These are phyloP conservation scores for Eurosta solidaginis DNA, from an alignment of 1,140 invertebrate genomes.

Conservation along the genomic window DNA sequence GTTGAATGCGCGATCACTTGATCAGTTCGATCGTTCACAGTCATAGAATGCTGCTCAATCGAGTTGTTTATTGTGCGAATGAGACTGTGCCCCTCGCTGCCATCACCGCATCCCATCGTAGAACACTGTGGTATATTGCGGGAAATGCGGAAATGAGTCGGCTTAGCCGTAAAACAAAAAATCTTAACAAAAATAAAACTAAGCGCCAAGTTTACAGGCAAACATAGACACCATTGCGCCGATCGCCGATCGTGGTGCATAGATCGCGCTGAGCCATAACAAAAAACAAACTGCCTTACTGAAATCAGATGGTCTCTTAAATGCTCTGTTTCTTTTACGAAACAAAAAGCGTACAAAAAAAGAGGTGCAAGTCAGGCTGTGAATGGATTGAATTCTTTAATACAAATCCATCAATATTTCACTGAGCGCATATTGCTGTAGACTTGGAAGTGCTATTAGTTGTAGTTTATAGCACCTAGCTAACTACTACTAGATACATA, in stretches of 20 bases:
- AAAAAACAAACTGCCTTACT: background rate
- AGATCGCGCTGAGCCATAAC: background rate
- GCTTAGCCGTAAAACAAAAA: background rate
- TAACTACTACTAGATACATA: background rate
- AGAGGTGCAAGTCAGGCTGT: slow-evolving; percentile 10
- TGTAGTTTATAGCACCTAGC: background rate
- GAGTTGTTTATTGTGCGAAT: background rate
- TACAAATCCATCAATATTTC: slow-evolving; percentile 54
- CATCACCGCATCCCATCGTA: background rate
- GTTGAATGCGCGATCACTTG: slow-evolving; percentile 6
- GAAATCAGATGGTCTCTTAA: slow-evolving; percentile 48
- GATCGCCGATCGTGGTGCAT: slow-evolving; percentile 3
- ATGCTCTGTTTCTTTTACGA: background rate
- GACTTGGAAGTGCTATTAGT: slow-evolving; percentile 41
- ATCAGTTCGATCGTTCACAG: background rate
- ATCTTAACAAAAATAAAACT: background rate
- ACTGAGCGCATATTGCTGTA: background rate
- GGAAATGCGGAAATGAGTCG: slow-evolving; percentile 10
- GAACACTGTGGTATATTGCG: background rate
- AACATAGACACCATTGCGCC: slow-evolving; percentile 29
- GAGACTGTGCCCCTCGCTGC: background rate
- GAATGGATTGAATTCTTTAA: slow-evolving; percentile 30
- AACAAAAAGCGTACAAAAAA: too few species aligned
- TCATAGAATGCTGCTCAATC: background rate
- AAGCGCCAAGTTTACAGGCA: slow-evolving; percentile 29